Evolutionary conservation across 1,140 invertebrate genomes (phyloP), one percentile per base, ranked within the genome.

Genomic region (Vollenhovia emeryi): DNA sequence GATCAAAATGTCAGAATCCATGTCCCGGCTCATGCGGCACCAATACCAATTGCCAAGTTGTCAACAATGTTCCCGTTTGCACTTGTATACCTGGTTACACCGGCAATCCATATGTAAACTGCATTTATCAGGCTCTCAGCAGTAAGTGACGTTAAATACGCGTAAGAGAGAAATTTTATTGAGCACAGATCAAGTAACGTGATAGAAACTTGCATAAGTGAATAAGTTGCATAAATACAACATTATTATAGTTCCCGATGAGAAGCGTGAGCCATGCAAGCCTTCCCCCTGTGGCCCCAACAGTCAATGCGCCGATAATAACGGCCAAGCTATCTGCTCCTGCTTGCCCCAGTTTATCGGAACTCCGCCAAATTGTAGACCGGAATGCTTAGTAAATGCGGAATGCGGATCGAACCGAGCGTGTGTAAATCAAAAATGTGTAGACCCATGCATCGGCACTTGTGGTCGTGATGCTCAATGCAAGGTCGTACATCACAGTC

Each of bases 271-370:
- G 91, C 95, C 97, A 40, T 98, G 97, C 89, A 95, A 96, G 66
- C 97, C 97, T 2, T 96, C 96, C 55, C 97, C 97, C 8, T 98
- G 98, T 93, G 98, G 97, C 21, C 95, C 96, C 0, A 97, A 98
- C 86, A 97, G 97, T 89, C 96, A 97, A 91, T 98, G 98, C 91
- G 94, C 96, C 92, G 95, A 87, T 62, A 78, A 91, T 6, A 93
- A 93, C 45, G 85, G 66, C n/a, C 96, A 97, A 93, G 96, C 97
- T n/a, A 96, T 97, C 18, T 98, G 97, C 86, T 96, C 97, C 59
- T 98, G 97, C 91, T 85, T 97, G 43, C 95, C 96, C 45, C 96
- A 96, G 62, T 97, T 97, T 87, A 94, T 96, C 45, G 97, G 97
- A 74, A 96, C 96, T 84, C 97, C 97, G 40, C 97, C 97, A 21